phyloP scores from a whole-genome alignment of 2,113 vertebrate species.

The Ailurus styani region DNA sequence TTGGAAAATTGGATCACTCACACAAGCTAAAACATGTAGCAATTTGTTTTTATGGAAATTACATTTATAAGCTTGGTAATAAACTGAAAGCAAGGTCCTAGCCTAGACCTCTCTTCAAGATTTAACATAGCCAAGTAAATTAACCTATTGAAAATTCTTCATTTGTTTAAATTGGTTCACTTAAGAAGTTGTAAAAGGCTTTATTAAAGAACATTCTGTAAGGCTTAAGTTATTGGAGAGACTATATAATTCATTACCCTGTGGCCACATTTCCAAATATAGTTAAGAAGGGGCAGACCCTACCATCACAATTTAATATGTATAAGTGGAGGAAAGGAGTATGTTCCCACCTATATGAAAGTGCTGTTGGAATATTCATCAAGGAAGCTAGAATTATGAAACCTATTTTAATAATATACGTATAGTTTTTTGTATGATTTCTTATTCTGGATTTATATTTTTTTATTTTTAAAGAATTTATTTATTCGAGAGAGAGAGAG shows the following conservation, averaged over 20 bases:
- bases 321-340: not conserved
- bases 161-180: not conserved
- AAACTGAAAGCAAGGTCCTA: not conserved
- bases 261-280: not conserved
- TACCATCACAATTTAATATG: not conserved
- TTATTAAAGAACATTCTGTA: not conserved
- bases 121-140: not conserved
- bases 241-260: not conserved
- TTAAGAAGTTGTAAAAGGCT: not conserved
- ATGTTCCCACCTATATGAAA: not conserved
- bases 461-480: not conserved
- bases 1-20: not conserved
- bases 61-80: not conserved
- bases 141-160: not conserved
- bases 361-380: not conserved
- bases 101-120: not conserved
- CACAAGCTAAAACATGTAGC: not conserved
- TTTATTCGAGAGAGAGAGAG: not conserved
- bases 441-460: not conserved
- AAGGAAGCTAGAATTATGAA: not conserved
- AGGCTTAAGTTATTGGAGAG: not conserved
- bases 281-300: not conserved
- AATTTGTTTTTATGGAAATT: constrained; percentile 29
- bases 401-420: not conserved
- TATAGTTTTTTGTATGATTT: not conserved